Evolutionary conservation across 2,113 vertebrate genomes (phyloP).

Genomic region (Apodemus sylvaticus): DNA sequence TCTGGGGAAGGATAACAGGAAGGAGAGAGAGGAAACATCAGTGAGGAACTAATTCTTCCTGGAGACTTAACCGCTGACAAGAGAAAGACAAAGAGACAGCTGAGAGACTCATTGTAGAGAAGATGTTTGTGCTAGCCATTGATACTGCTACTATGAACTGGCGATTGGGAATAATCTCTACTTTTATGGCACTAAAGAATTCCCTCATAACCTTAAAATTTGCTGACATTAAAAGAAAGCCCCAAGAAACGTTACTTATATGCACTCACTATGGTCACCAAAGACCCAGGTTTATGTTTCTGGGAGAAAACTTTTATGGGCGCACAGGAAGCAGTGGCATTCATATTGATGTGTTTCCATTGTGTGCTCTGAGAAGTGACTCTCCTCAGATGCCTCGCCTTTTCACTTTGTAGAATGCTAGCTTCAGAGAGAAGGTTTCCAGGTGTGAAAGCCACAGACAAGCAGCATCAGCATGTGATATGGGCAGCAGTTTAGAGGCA

Average conservation of each 20-base stretch:
- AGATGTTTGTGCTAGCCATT: background rate
- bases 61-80: background rate
- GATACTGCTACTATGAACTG: background rate
- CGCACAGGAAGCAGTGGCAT: background rate
- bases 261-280: background rate
- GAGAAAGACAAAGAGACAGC: background rate
- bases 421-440: background rate
- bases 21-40: background rate
- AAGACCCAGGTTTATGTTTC: background rate
- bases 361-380: background rate
- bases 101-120: background rate
- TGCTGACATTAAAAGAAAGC: background rate
- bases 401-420: background rate
- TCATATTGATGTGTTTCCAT: background rate
- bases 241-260: background rate
- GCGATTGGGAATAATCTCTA: background rate
- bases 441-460: background rate
- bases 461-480: background rate
- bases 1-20: background rate
- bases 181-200: background rate
- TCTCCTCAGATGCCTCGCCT: background rate
- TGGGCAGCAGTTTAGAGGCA: background rate
- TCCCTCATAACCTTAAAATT: background rate
- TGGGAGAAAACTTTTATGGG: background rate
- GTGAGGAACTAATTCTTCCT: background rate